Evolutionary conservation across 2,888 invertebrate species (phyloP).

Genomic region (Athalia circularis): DNA sequence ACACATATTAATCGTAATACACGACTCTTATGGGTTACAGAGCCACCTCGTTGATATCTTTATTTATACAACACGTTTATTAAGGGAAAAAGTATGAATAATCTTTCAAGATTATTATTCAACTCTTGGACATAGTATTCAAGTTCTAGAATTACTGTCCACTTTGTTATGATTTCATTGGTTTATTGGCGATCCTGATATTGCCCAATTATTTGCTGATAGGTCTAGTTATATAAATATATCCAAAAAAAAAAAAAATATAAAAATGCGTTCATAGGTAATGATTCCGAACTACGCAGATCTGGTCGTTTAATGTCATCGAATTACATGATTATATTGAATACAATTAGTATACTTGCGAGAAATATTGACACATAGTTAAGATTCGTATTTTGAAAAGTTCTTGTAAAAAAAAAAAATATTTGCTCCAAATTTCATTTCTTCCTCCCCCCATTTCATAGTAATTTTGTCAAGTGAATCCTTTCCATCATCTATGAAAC

Average conservation of each 20-base stretch:
- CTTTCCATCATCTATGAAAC: conserved; percentile 44
- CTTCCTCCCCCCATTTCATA: background rate
- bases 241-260: background rate
- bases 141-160: conserved; percentile 11
- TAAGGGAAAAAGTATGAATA: conserved; percentile 33
- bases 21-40: conserved; percentile 16
- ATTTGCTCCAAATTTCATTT: conserved; percentile 1
- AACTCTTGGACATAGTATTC: conserved; percentile 38
- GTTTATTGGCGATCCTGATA: conserved; percentile 11
- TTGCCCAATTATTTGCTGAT: conserved; percentile 24
- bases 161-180: conserved; percentile 6
- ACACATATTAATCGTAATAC: conserved; percentile 10
- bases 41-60: conserved; percentile 25
- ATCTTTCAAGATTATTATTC: conserved; percentile 25
- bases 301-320: conserved; percentile 22
- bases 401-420: background rate
- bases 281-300: conserved; percentile 5
- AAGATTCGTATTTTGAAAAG: background rate
- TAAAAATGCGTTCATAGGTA: background rate
- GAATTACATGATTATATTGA: background rate
- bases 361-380: background rate
- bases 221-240: conserved; percentile 7
- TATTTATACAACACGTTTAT: conserved; percentile 35
- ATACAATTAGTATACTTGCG: conserved; percentile 1
- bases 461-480: background rate